These are phyloP conservation scores for Lerema accius DNA, from an alignment of 1,140 invertebrate species.

Conservation along the genomic window DNA sequence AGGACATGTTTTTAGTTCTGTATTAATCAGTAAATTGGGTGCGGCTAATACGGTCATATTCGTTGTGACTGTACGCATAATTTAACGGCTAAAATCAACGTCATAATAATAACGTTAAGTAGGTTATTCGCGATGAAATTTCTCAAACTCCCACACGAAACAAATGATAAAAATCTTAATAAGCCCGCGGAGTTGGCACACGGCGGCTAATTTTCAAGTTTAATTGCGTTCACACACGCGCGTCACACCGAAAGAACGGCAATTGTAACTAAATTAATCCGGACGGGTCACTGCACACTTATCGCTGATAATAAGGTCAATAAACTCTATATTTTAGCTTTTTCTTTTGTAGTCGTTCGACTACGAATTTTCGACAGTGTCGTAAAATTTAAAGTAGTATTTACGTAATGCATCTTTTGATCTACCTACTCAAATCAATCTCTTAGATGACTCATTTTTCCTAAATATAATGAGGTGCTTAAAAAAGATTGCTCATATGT, in stretches of 20 bases:
- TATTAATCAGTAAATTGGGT: too few relatives aligned
- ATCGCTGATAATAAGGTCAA: conserved; percentile 17
- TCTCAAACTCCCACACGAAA: conserved; percentile 19
- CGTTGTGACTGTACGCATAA: too few relatives aligned
- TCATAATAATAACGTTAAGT: not conserved
- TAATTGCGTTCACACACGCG: conserved; percentile 43
- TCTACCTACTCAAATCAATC: too few relatives aligned
- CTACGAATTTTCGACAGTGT: too few relatives aligned
- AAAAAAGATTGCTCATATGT: too few relatives aligned
- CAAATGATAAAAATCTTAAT: conserved; percentile 30
- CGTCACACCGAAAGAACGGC: conserved; percentile 12
- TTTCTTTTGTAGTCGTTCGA: not conserved
- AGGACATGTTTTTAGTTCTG: not conserved
- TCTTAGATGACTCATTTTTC: too few relatives aligned
- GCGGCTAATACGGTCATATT: too few relatives aligned
- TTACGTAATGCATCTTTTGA: too few relatives aligned
- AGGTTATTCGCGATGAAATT: conserved; percentile 1
- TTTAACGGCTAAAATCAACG: not conserved
- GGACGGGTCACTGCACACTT: conserved; percentile 18
- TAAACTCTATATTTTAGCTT: conserved; percentile 10
- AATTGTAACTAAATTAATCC: conserved; percentile 35
- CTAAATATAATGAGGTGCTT: too few relatives aligned
- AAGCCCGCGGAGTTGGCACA: conserved; percentile 15
- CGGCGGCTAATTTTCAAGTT: conserved; percentile 34
- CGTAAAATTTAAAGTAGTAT: too few relatives aligned